Conservation (phyloP, 2,888 invertebrate species). For the Zele albiditarsus region DNA sequence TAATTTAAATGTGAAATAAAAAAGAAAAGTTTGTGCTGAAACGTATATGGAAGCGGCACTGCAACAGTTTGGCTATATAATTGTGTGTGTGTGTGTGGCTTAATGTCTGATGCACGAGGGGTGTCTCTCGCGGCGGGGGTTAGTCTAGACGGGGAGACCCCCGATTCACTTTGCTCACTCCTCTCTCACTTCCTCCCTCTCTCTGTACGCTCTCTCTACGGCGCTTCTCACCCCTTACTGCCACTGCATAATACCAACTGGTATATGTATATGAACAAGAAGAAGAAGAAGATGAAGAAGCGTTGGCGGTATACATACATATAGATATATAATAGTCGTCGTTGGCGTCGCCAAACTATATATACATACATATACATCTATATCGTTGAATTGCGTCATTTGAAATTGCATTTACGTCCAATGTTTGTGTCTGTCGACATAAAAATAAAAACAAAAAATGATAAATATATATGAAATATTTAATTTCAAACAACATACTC, state of each 20-base stretch:
- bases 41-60: conserved; percentile 51
- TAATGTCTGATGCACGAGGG: conserved; percentile 60
- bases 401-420: conserved; percentile 14
- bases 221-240: conserved; percentile 42
- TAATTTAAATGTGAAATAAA: conserved; percentile 65
- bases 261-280: conserved; percentile 42
- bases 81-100: neutral
- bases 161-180: conserved; percentile 54
- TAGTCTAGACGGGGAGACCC: conserved; percentile 69
- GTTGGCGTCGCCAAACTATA: neutral
- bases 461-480: no score
- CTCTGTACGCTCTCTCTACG: conserved; percentile 7
- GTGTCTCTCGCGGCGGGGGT: conserved; percentile 55
- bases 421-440: neutral
- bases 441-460: neutral
- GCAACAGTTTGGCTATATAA: conserved; percentile 68
- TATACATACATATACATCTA: neutral
- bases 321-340: conserved; percentile 14
- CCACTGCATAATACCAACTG: conserved; percentile 50
- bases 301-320: neutral
- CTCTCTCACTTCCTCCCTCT: neutral
- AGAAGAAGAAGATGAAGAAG: conserved; percentile 18
- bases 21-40: conserved; percentile 50
- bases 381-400: conserved; percentile 29
- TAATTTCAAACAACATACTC: no score